A percentile compares a stretch with the other conserved stretches of the same genome.
Evolutionary conservation across 2,888 invertebrate species (phyloP).

Genomic region (Brachypalpus laphriformis): DNA sequence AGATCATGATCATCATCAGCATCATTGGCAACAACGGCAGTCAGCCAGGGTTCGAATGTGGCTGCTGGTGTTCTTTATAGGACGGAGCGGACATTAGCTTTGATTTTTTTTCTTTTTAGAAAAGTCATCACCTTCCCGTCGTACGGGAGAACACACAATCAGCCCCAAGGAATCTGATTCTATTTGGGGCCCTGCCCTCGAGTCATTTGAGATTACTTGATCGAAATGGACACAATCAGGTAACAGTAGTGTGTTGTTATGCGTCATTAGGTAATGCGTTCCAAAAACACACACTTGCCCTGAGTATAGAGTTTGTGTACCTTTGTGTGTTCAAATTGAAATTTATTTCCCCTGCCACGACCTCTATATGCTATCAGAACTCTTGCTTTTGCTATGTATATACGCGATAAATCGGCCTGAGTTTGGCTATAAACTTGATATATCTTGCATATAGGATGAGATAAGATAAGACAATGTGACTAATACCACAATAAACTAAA

Average conservation of each 20-base stretch:
- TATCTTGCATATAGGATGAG: slow-evolving; percentile 52
- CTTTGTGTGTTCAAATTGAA: not conserved
- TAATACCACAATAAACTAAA: slow-evolving; percentile 36
- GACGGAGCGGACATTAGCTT: slow-evolving; percentile 64
- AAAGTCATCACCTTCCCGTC: slow-evolving; percentile 69
- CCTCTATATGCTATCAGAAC: slow-evolving; percentile 50
- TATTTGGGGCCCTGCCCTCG: slow-evolving; percentile 64
- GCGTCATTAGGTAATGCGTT: slow-evolving; percentile 51
- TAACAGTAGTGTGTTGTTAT: slow-evolving; percentile 68
- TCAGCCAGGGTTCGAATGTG: slow-evolving; percentile 26
- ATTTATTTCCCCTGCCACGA: slow-evolving; percentile 41
- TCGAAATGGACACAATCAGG: slow-evolving; percentile 52
- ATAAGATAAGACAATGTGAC: slow-evolving; percentile 61
- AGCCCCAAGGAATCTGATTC: slow-evolving; percentile 64
- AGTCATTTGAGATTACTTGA: slow-evolving; percentile 55
- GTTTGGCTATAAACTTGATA: slow-evolving; percentile 65
- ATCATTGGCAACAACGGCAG: slow-evolving; percentile 52
- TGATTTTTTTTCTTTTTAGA: slow-evolving; percentile 38
- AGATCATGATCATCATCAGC: slow-evolving; percentile 45
- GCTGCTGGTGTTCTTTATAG: slow-evolving; percentile 39
- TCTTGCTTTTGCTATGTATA: slow-evolving; percentile 20
- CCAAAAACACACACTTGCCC: not conserved
- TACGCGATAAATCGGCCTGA: slow-evolving; percentile 48
- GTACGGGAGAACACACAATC: slow-evolving; percentile 58
- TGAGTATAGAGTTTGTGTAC: not conserved